A percentile compares a stretch with the other conserved stretches of the same genome.
phyloP scores from a whole-genome alignment of 1,140 invertebrate genomes.

The Batillaria attramentaria region DNA sequence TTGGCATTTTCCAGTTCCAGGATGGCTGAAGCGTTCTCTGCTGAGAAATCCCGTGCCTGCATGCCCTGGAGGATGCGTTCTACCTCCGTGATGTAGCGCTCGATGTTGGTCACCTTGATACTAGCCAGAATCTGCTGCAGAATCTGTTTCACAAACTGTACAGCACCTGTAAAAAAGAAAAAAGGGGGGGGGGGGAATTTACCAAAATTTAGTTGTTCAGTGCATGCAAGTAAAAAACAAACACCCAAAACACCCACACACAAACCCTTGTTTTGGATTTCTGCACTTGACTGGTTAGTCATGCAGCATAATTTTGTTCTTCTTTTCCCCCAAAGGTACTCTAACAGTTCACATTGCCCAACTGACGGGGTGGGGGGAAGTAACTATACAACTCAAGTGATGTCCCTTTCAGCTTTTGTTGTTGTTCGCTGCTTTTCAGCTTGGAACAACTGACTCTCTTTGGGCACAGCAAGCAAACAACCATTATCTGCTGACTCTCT shows the following conservation, averaged over 20 bases:
- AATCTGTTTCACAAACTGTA: conserved; percentile 52
- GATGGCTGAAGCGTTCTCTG: conserved; percentile 56
- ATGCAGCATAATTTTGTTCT: too few relatives aligned
- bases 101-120: conserved; percentile 78
- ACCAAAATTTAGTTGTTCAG: too few relatives aligned
- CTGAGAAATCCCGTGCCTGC: conserved; percentile 75
- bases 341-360: too few relatives aligned
- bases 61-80: conserved; percentile 81
- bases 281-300: too few relatives aligned
- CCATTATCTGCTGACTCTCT: not conserved
- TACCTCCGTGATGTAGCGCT: conserved; percentile 83
- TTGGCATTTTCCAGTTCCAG: conserved; percentile 53
- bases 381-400: too few relatives aligned
- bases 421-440: too few relatives aligned
- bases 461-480: not conserved
- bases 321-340: too few relatives aligned
- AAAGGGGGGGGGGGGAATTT: not conserved
- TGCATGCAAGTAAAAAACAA: not conserved
- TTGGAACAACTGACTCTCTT: not conserved
- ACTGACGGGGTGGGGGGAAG: too few relatives aligned
- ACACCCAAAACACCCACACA: not conserved
- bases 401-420: too few relatives aligned
- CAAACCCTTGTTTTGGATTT: too few relatives aligned
- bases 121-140: conserved; percentile 58
- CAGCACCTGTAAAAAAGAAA: conserved; percentile 51